Evolutionary conservation across 2,888 invertebrate species (phyloP), one percentile per base, ranked within the genome.

Genomic region (Anaspis maculata): DNA sequence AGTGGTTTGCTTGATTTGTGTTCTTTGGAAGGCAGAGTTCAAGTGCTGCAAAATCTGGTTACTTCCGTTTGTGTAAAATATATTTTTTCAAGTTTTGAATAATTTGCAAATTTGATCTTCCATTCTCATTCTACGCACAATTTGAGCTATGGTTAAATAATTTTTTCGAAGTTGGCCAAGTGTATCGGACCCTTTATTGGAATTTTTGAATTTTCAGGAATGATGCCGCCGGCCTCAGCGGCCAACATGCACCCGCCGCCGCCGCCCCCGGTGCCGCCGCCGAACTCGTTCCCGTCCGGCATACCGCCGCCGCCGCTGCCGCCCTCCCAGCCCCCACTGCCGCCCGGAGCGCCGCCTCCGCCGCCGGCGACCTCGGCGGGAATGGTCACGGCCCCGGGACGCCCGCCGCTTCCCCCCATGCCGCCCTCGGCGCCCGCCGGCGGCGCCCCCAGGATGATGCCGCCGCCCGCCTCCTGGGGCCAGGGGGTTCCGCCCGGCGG

Each of bases 211-310:
- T n/a, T n/a, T n/a, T n/a, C n/a, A 65, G 70, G 83, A 76, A 45
- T 82, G 72, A 79, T 83, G 28, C 80, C 84, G 0, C 84, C 86
- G 0, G 83, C 85, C 0, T 79, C 83, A 0, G 74, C 83, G 2
- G 73, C 77, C 1, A 72, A 76, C 1, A 81, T 83, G 56, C 77
- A 77, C 30, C 75, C 79, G 28, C 79, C 79, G 37, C 86, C 88
- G 0, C 80, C 80, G 4, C 80, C 80, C 0, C 78, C 78, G 0
- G 76, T 76, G 2, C 80, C 79, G 2, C 84, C 83, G 1, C 82
- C 83, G 25, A 72, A 76, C 1, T 71, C 77, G 44, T 73, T 73
- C 45, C 72, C 74, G 2, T 59, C 73, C 1, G 71, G 69, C 5
- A 75, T 77, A 37, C 77, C 79, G 1, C 77, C 79, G 3, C 79